Evolutionary conservation across 2,888 invertebrate genomes (phyloP).

Genomic region (Sericinus montela): DNA sequence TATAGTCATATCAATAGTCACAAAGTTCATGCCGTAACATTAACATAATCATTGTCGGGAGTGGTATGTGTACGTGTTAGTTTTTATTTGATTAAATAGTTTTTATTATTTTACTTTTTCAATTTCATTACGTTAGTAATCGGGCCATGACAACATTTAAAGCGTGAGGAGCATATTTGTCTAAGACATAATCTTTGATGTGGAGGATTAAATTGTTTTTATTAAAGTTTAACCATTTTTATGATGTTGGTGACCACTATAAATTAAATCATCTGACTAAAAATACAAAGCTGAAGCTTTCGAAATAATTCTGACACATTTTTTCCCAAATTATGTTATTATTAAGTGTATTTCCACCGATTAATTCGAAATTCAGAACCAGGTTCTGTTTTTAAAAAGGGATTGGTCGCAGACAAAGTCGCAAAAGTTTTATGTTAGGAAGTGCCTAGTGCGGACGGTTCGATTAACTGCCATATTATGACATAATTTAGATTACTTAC

Average conservation of each 20-base stretch:
- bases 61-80: slow-evolving; percentile 69
- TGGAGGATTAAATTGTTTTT: slow-evolving; percentile 18
- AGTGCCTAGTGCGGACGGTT: slow-evolving; percentile 72
- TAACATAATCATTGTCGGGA: slow-evolving; percentile 66
- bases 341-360: slow-evolving; percentile 66
- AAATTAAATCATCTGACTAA: slow-evolving; percentile 3
- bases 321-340: slow-evolving; percentile 23
- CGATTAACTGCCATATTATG: slow-evolving; percentile 79
- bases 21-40: slow-evolving; percentile 62
- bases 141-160: slow-evolving; percentile 61
- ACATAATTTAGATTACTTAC: slow-evolving; percentile 73
- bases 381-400: slow-evolving; percentile 55
- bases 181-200: slow-evolving; percentile 60
- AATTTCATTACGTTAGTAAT: slow-evolving; percentile 66
- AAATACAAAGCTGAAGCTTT: not conserved
- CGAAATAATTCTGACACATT: slow-evolving; percentile 6
- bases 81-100: slow-evolving; percentile 52
- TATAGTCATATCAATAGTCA: slow-evolving; percentile 67
- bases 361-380: slow-evolving; percentile 65
- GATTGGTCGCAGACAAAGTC: slow-evolving; percentile 50
- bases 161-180: slow-evolving; percentile 53
- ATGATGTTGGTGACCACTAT: not conserved
- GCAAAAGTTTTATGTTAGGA: slow-evolving; percentile 46
- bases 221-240: slow-evolving; percentile 22
- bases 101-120: slow-evolving; percentile 57